These are phyloP conservation scores for Rhynchotus rufescens DNA, from an alignment of 2,797 vertebrate genomes.

Conservation along the genomic window DNA sequence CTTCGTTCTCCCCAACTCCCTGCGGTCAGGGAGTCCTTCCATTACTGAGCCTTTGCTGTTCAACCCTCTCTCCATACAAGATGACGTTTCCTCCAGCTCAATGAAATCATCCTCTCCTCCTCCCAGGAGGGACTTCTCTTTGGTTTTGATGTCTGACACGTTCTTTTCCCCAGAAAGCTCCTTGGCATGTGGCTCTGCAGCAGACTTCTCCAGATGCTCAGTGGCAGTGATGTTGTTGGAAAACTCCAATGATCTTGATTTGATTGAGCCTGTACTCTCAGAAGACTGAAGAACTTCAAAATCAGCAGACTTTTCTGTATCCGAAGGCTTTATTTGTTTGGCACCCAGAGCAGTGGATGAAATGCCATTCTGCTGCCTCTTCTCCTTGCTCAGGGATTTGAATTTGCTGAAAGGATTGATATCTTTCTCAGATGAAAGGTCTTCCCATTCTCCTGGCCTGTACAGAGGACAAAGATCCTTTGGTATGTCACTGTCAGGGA, in stretches of 20 bases:
- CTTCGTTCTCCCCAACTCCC: slow-evolving; percentile 52
- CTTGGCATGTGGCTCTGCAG: slow-evolving; percentile 3
- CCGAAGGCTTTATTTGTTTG: slow-evolving; percentile 27
- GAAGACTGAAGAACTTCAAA: slow-evolving; percentile 38
- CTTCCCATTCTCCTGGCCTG: slow-evolving; percentile 99
- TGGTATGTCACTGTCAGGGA: slow-evolving; percentile 93
- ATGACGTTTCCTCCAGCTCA: slow-evolving; percentile 86
- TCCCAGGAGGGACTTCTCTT: slow-evolving; percentile 83
- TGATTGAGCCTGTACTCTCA: slow-evolving; percentile 47
- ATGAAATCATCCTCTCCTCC: slow-evolving; percentile 86
- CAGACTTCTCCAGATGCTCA: slow-evolving; percentile 11
- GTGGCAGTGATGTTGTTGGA: slow-evolving; percentile 25
- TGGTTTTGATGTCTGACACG: slow-evolving; percentile 74
- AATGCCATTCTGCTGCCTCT: slow-evolving; percentile 78
- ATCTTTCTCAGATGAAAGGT: slow-evolving; percentile 93
- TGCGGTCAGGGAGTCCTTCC: slow-evolving; percentile 54
- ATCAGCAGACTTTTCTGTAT: slow-evolving; percentile 63
- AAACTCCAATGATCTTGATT: slow-evolving; percentile 50
- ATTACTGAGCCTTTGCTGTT: slow-evolving; percentile 62
- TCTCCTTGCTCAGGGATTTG: slow-evolving; percentile 86
- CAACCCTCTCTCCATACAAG: slow-evolving; percentile 59
- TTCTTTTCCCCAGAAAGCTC: slow-evolving; percentile 29
- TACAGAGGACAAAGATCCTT: slow-evolving; percentile 99
- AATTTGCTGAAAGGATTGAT: slow-evolving; percentile 98
- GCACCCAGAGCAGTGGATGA: slow-evolving; percentile 4